A percentile compares a stretch with the other conserved stretches of the same genome.
Conservation (phyloP, 2,797 vertebrate genomes). For the Ceyx erithaca region DNA sequence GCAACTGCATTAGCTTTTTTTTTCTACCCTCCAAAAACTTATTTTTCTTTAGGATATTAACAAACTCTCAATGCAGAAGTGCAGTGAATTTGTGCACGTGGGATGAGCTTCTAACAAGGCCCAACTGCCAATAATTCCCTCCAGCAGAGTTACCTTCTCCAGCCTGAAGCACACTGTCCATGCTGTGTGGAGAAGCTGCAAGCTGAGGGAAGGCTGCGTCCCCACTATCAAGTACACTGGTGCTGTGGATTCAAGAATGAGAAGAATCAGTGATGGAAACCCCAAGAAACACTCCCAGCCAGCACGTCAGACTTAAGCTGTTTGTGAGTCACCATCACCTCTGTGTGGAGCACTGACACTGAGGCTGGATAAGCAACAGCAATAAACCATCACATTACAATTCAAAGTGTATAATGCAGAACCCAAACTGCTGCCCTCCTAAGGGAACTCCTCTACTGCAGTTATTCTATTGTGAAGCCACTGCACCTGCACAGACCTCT, state of each 20-base stretch:
- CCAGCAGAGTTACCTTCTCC: conserved; percentile 82
- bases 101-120: neutral
- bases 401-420: neutral
- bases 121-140: neutral
- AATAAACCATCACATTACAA: neutral
- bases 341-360: neutral
- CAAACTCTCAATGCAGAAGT: neutral
- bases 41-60: neutral
- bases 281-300: neutral
- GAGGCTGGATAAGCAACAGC: neutral
- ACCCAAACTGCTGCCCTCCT: neutral
- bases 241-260: conserved; percentile 77
- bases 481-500: neutral
- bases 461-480: neutral
- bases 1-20: neutral
- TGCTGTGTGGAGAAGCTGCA: conserved; percentile 91
- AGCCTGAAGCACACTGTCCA: conserved; percentile 92
- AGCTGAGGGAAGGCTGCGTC: conserved; percentile 88
- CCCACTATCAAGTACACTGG: conserved; percentile 87
- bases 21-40: neutral
- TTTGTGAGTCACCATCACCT: neutral
- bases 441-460: neutral
- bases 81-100: neutral
- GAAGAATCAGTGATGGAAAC: neutral
- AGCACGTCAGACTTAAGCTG: neutral